Percentiles rank a stretch among this genome's conserved stretches.
Conservation (phyloP, 1,140 invertebrate species). For the Battus philenor region DNA sequence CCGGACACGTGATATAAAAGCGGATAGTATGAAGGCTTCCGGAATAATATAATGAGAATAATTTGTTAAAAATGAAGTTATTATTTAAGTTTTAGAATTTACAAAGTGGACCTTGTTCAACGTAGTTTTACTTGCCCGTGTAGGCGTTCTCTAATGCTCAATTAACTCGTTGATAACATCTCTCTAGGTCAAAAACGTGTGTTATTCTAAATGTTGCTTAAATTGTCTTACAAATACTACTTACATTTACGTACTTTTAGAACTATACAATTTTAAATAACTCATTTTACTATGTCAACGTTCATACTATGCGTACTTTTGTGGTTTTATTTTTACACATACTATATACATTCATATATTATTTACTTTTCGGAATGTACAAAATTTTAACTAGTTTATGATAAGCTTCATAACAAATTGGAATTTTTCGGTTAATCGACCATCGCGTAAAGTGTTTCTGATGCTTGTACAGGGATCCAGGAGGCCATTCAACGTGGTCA, state of each 20-base stretch:
- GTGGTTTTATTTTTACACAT: neutral
- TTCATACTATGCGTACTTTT: neutral
- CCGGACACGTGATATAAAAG: conserved; percentile 19
- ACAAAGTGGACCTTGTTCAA: conserved; percentile 35
- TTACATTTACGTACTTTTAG: too few relatives aligned
- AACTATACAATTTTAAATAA: too few relatives aligned
- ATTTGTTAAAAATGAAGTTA: conserved; percentile 8
- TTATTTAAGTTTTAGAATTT: too few relatives aligned
- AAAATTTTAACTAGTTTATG: too few relatives aligned
- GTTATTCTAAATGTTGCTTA: too few relatives aligned
- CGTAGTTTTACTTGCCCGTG: conserved; percentile 31
- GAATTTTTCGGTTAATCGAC: neutral
- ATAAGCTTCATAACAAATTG: neutral
- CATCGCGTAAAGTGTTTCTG: neutral
- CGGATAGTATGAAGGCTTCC: conserved; percentile 27
- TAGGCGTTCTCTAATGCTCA: conserved; percentile 32
- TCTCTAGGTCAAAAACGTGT: conserved; percentile 56
- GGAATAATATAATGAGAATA: conserved; percentile 11
- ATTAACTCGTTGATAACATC: conserved; percentile 43
- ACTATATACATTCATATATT: too few relatives aligned
- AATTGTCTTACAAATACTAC: too few relatives aligned
- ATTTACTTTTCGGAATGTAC: too few relatives aligned
- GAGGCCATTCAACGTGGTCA: conserved; percentile 32
- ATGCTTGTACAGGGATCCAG: conserved; percentile 15
- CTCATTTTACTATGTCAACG: neutral